A percentile compares a stretch with the other conserved stretches of the same genome.
These are phyloP conservation scores for Brenthis hecate DNA, from an alignment of 2,888 invertebrate genomes.

Conservation along the genomic window DNA sequence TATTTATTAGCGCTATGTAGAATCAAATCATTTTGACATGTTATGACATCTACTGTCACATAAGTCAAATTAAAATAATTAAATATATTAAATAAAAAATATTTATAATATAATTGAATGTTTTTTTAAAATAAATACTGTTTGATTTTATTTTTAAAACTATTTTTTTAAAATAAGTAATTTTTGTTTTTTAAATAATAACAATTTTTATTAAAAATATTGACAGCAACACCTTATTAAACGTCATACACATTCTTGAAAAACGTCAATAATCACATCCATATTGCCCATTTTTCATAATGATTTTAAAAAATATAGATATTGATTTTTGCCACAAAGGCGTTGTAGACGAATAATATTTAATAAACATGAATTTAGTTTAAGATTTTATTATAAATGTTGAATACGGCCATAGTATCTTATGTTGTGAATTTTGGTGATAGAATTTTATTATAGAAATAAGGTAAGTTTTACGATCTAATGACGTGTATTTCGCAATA, in stretches of 20 bases:
- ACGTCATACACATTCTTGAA: conserved; percentile 38
- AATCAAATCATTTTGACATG: conserved; percentile 21
- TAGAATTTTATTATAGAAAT: conserved; percentile 45
- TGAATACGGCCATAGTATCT: conserved; percentile 43
- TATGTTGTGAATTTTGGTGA: conserved; percentile 51
- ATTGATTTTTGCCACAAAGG: conserved; percentile 63
- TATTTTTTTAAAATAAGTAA: background rate
- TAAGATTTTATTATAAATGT: conserved; percentile 34
- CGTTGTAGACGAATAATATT: conserved; percentile 42
- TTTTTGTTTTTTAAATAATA: background rate
- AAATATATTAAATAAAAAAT: conserved; percentile 4
- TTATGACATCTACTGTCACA: conserved; percentile 25
- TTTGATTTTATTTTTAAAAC: background rate
- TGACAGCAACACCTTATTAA: conserved; percentile 30
- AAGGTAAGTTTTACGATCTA: conserved; percentile 63
- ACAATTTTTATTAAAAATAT: background rate
- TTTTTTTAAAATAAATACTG: background rate
- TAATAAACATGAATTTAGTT: conserved; percentile 26
- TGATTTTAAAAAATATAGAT: conserved; percentile 53
- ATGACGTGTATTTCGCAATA: conserved; percentile 66
- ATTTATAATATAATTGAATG: background rate
- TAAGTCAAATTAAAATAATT: conserved; percentile 1
- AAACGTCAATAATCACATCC: conserved; percentile 53
- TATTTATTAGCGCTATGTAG: conserved; percentile 38
- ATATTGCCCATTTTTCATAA: conserved; percentile 62